These are phyloP conservation scores for Nomada ferruginata DNA, from an alignment of 2,888 invertebrate genomes.

Conservation along the genomic window DNA sequence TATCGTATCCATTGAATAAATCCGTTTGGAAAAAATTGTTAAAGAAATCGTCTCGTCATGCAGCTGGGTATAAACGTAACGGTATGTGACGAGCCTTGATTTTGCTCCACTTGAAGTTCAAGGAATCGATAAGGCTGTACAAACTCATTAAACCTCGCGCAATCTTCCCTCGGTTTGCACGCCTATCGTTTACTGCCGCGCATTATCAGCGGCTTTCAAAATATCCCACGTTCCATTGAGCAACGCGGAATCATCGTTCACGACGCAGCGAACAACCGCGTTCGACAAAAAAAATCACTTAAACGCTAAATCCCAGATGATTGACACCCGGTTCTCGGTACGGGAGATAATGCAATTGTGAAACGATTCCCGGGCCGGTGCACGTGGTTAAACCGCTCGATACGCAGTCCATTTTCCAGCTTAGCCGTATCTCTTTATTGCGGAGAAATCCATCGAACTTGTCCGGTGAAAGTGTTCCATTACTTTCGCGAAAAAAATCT, in stretches of 20 bases:
- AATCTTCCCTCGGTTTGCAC: slow-evolving; percentile 7
- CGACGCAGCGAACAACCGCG: slow-evolving; percentile 8
- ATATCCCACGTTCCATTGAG: not conserved
- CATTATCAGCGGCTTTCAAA: slow-evolving; percentile 33
- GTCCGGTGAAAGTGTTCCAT: slow-evolving; percentile 57
- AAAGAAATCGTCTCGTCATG: not conserved
- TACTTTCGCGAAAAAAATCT: slow-evolving; percentile 45
- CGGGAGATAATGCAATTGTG: not conserved
- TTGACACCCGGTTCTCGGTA: too few relatives aligned
- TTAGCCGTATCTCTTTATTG: slow-evolving; percentile 14
- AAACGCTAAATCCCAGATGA: too few relatives aligned
- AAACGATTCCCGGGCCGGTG: slow-evolving; percentile 9
- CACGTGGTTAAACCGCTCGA: slow-evolving; percentile 3
- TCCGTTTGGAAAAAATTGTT: too few relatives aligned
- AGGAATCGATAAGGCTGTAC: slow-evolving; percentile 29
- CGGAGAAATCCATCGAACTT: slow-evolving; percentile 43
- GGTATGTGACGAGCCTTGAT: not conserved
- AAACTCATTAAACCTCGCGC: slow-evolving; percentile 25
- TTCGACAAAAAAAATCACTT: not conserved
- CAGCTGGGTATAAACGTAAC: not conserved
- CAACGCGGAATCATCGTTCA: slow-evolving; percentile 13
- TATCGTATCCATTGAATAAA: not conserved
- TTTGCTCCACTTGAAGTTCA: slow-evolving; percentile 13
- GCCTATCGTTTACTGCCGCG: slow-evolving; percentile 1
- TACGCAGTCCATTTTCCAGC: slow-evolving; percentile 31